Percentiles rank a stretch among this genome's conserved stretches.
phyloP scores from a whole-genome alignment of 2,888 invertebrate genomes.

The Smittia aterrima region DNA sequence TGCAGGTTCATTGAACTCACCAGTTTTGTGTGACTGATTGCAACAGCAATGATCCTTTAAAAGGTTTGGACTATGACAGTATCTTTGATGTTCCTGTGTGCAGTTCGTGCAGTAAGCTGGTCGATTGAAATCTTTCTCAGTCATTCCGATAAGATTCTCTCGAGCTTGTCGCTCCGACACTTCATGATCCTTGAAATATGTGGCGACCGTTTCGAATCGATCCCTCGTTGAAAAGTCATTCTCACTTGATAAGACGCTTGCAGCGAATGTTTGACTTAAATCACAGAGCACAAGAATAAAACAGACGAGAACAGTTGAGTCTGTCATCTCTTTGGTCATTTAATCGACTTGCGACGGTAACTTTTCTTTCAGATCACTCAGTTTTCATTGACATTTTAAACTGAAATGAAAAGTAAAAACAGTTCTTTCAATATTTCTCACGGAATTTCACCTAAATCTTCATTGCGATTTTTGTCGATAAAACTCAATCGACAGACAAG shows the following conservation, averaged over 20 bases:
- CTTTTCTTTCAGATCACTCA: not conserved
- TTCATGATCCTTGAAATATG: conserved; percentile 37
- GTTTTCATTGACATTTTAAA: not conserved
- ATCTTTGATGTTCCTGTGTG: conserved; percentile 48
- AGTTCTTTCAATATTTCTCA: not conserved
- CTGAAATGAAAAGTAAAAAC: not conserved
- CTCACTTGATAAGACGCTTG: not conserved
- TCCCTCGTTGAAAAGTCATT: not conserved
- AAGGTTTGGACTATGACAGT: conserved; percentile 51
- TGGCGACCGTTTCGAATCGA: not conserved
- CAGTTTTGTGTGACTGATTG: conserved; percentile 51
- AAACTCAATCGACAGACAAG: conserved; percentile 23
- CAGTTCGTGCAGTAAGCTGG: conserved; percentile 49
- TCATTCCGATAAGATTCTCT: conserved; percentile 1
- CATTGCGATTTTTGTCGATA: not conserved
- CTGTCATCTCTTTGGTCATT: conserved; percentile 32
- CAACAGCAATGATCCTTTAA: conserved; percentile 54
- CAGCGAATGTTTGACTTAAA: not conserved
- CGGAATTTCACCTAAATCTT: not conserved
- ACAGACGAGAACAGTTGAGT: not conserved
- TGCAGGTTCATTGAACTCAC: conserved; percentile 46
- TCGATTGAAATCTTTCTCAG: conserved; percentile 21
- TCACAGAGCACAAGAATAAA: not conserved
- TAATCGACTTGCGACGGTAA: not conserved
- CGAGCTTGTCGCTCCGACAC: conserved; percentile 19